Base-by-base conservation (phyloP, 1,140 invertebrate genomes). In the Gryllus bimaculatus region DNA sequence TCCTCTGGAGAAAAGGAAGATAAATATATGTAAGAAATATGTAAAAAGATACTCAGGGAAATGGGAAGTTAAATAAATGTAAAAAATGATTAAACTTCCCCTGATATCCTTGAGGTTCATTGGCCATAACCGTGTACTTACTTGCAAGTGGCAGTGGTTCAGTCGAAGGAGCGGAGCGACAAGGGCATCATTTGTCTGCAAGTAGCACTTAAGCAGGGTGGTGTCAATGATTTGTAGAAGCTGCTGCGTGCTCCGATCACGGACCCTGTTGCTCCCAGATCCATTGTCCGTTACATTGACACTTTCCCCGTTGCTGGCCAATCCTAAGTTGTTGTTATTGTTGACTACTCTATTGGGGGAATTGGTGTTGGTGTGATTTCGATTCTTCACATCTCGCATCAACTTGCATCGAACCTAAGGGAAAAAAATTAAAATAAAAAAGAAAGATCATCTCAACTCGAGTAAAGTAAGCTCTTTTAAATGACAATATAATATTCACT, bases 141-240 rank as follows among this genome's bases (percentile, higher is more conserved):
- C 54, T 66, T 48, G 66, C 8, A 99, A 85, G 83, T 98, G 95
- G 86, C 97, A 99, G 84, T 96, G 93, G 86, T 98, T 99, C n/a
- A 97, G 86, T 13, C 98, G 90, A 8, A 99, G 85, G 18, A 99
- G 85, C 0, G 96, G 93, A 0, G 95, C 94, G 8, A 99, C 94
- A 73, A 98, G 87, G 0, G 95, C 95, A 88, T 98, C 96, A 85
- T 99, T 99, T 1, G 95, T 98, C 92, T 96, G 92, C 77, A 99
- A 88, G 87, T 98, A 99, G 86, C 97, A 98, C 85, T 99, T 99
- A 0, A 99, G 87, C 75, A 99, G 86, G 1, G 97, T 98, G 7
- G 97, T 99, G 84, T 99, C 98, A 81, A 99, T 97, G 74, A 98
- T 95, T 86, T 97, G 96, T 26, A 97, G 85, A 49, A 98, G 88